Evolutionary conservation across 2,888 invertebrate genomes (phyloP).

Genomic region (Nemotelus pantherinus): DNA sequence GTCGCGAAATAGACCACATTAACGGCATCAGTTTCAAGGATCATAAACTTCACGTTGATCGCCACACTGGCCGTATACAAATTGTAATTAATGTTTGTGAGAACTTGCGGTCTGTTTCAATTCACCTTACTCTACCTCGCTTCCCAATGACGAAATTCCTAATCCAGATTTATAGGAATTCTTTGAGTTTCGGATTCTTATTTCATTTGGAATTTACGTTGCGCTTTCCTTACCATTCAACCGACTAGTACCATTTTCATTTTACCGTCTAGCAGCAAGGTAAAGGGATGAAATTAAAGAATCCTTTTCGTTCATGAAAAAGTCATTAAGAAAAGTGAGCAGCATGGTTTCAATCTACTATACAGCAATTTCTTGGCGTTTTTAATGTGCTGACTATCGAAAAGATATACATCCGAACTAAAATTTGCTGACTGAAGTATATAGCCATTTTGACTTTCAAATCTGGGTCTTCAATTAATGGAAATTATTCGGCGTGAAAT

Average conservation of each 20-base stretch:
- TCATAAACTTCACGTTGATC: conserved; percentile 17
- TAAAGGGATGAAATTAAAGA: too few relatives aligned
- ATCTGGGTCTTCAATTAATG: background rate
- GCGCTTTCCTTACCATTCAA: too few relatives aligned
- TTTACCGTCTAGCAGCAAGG: too few relatives aligned
- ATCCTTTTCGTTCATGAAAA: background rate
- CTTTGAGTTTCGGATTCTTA: background rate
- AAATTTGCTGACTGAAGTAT: too few relatives aligned
- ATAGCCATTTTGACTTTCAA: too few relatives aligned
- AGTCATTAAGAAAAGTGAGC: conserved; percentile 34
- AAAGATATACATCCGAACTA: too few relatives aligned
- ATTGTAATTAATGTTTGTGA: too few relatives aligned
- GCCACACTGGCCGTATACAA: too few relatives aligned
- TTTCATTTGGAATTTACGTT: too few relatives aligned
- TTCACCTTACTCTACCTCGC: background rate
- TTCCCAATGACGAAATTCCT: conserved; percentile 5
- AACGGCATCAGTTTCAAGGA: conserved; percentile 3
- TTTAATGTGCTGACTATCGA: too few relatives aligned
- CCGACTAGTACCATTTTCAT: too few relatives aligned
- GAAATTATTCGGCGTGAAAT: conserved; percentile 27
- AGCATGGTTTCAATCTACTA: background rate
- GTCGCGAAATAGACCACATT: background rate
- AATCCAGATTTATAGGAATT: conserved; percentile 37
- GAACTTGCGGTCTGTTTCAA: too few relatives aligned
- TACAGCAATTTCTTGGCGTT: background rate